Percentiles rank a stretch among this genome's conserved stretches.
Conservation (phyloP, 2,113 vertebrate species). For the Cairina moschata region DNA sequence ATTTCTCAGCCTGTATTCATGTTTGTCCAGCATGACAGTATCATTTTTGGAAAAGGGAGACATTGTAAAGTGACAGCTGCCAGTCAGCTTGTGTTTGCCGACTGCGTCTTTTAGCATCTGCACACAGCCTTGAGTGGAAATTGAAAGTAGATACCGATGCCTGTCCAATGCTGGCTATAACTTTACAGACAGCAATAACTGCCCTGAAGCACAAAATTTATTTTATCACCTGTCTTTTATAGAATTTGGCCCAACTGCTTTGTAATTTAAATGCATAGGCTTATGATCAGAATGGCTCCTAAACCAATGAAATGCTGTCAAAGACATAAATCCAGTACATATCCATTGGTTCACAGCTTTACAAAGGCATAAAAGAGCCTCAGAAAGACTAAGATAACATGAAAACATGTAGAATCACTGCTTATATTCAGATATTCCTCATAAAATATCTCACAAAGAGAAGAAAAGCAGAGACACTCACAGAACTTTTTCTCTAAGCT, state of each 20-base stretch:
- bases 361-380: conserved; percentile 26
- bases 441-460: background rate
- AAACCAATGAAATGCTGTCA: conserved; percentile 53
- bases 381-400: conserved; percentile 1
- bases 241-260: conserved; percentile 59
- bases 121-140: background rate
- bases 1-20: background rate
- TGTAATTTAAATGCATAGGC: conserved; percentile 69
- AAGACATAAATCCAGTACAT: conserved; percentile 51
- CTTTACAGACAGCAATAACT: conserved; percentile 53
- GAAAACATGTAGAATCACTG: background rate
- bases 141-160: background rate
- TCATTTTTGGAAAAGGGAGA: background rate
- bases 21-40: background rate
- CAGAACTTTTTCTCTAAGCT: background rate
- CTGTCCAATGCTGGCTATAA: background rate
- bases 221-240: conserved; percentile 62
- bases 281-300: conserved; percentile 49
- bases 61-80: background rate
- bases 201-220: conserved; percentile 30
- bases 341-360: conserved; percentile 50
- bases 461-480: background rate
- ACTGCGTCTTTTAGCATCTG: background rate
- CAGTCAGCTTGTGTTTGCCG: conserved; percentile 4
- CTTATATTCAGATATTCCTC: background rate